These are phyloP conservation scores for Conus ventricosus DNA, from an alignment of 1,140 invertebrate species.

Conservation along the genomic window DNA sequence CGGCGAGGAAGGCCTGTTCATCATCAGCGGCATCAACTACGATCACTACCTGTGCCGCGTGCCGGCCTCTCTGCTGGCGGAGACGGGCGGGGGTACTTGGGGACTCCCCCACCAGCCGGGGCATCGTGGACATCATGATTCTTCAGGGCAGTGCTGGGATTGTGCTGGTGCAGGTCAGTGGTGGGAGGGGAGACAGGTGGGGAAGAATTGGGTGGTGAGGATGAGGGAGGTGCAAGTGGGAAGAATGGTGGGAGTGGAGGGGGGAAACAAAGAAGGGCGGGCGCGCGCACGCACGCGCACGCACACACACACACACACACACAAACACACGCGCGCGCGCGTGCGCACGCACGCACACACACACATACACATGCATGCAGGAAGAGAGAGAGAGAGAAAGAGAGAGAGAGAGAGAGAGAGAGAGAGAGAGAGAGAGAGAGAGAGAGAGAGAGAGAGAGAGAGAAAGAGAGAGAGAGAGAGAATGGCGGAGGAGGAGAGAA, in stretches of 20 bases:
- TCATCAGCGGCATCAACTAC: slow-evolving; percentile 30
- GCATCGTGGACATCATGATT: slow-evolving; percentile 14
- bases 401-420: not conserved
- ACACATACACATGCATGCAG: not conserved
- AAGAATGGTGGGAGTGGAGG: not conserved
- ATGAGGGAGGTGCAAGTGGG: not conserved
- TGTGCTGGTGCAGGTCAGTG: slow-evolving; percentile 24
- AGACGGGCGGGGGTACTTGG: not conserved
- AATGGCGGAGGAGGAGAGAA: no score
- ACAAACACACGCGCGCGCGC: not conserved
- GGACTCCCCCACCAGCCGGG: not conserved
- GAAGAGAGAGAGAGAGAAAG: not conserved
- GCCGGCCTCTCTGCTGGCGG: not conserved
- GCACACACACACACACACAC: slow-evolving; percentile 15
- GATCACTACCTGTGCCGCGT: slow-evolving; percentile 32
- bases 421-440: not conserved
- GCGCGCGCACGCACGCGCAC: not conserved
- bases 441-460: no score
- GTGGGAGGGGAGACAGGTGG: not conserved
- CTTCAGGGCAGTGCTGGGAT: slow-evolving; percentile 10
- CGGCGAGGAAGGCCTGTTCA: slow-evolving; percentile 15
- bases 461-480: no score
- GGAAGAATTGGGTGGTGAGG: not conserved
- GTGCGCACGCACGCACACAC: slow-evolving; percentile 11
- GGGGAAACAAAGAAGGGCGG: not conserved